Percentiles rank a stretch among this genome's conserved stretches.
phyloP scores from a whole-genome alignment of 2,888 invertebrate genomes.

The Stenchaetothrips biformis region DNA sequence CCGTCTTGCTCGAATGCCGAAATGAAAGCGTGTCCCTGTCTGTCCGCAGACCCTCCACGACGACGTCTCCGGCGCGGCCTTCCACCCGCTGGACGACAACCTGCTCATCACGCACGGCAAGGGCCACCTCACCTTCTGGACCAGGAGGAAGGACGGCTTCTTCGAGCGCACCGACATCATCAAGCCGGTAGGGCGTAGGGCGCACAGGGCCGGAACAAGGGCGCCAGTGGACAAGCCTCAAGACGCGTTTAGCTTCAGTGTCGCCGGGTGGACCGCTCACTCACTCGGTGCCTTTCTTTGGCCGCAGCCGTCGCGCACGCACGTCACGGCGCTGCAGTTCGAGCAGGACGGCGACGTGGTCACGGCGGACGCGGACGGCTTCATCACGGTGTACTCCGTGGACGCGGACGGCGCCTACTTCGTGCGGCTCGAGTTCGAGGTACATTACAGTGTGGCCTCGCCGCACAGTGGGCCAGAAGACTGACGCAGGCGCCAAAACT shows the following conservation, averaged over 20 bases:
- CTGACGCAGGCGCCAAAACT: too few species aligned
- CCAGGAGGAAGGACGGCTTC: slow-evolving; percentile 82
- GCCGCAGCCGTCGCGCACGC: slow-evolving; percentile 73
- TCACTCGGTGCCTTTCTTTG: too few species aligned
- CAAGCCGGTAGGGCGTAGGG: slow-evolving; percentile 58
- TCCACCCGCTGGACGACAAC: slow-evolving; percentile 88
- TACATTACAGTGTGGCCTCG: slow-evolving; percentile 42
- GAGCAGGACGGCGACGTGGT: slow-evolving; percentile 89
- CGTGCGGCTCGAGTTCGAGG: slow-evolving; percentile 82
- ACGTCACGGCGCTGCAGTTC: slow-evolving; percentile 82
- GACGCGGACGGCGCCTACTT: slow-evolving; percentile 86
- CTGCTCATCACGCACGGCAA: slow-evolving; percentile 86
- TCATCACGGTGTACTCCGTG: slow-evolving; percentile 84
- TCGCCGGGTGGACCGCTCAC: too few species aligned
- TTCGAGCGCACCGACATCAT: slow-evolving; percentile 85
- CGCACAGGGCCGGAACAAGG: too few species aligned
- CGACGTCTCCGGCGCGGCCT: slow-evolving; percentile 79
- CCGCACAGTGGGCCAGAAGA: too few species aligned
- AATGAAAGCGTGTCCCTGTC: neutral
- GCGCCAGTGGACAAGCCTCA: too few species aligned
- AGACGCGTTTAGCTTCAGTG: too few species aligned
- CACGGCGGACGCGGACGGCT: slow-evolving; percentile 87
- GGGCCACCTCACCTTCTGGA: slow-evolving; percentile 90
- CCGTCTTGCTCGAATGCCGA: too few species aligned
- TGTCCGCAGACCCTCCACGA: slow-evolving; percentile 74